Conservation (phyloP, 1,140 invertebrate species). For the Papilio helenus region DNA sequence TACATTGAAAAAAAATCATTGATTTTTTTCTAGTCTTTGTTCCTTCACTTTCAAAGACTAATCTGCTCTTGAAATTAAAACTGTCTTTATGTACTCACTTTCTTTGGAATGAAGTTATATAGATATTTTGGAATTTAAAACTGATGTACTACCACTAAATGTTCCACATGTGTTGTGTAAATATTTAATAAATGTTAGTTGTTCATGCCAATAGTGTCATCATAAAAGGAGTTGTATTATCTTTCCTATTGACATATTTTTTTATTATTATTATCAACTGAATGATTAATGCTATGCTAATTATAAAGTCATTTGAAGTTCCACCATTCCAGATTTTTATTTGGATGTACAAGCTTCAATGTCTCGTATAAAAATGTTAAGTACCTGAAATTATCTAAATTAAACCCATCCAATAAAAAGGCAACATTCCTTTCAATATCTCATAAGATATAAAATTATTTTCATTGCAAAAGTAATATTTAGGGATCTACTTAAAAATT, state of each 20-base stretch:
- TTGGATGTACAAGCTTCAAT: background rate
- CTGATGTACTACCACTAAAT: background rate
- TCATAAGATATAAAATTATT: too few species aligned
- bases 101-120: too few species aligned
- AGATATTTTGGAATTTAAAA: too few species aligned
- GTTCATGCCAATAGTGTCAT: background rate
- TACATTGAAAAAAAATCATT: background rate
- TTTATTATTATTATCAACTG: conserved; percentile 21
- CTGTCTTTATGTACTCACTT: too few species aligned
- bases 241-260: background rate
- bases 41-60: too few species aligned
- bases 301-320: background rate
- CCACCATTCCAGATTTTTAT: background rate
- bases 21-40: too few species aligned
- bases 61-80: too few species aligned
- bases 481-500: background rate
- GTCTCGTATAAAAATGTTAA: too few species aligned
- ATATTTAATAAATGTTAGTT: background rate
- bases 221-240: background rate
- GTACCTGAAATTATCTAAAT: too few species aligned
- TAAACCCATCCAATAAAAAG: too few species aligned
- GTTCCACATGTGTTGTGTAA: too few species aligned
- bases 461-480: background rate
- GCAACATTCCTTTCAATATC: too few species aligned
- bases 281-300: background rate